phyloP scores from a whole-genome alignment of 2,888 invertebrate genomes.

The Molanna angustata region DNA sequence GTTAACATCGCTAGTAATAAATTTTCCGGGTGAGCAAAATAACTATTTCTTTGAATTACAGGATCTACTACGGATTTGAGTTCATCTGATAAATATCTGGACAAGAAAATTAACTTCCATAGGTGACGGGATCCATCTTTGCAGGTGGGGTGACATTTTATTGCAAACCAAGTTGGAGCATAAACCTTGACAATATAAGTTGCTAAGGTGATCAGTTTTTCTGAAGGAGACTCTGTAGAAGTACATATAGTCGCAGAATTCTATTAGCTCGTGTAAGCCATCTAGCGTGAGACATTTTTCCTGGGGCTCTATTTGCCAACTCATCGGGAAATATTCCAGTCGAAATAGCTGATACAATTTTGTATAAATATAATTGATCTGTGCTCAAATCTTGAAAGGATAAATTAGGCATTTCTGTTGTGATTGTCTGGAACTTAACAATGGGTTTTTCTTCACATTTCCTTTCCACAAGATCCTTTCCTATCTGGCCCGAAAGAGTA shows the following conservation, averaged over 20 bases:
- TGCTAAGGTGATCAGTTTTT: slow-evolving; percentile 9
- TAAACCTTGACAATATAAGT: slow-evolving; percentile 12
- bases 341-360: neutral
- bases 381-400: neutral
- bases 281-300: slow-evolving; percentile 13
- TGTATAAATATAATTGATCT: slow-evolving; percentile 7
- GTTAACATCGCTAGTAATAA: too few species aligned
- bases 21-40: too few species aligned
- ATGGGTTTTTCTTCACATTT: slow-evolving; percentile 17
- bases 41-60: too few species aligned
- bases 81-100: slow-evolving; percentile 2
- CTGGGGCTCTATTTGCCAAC: slow-evolving; percentile 8
- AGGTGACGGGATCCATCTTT: too few species aligned
- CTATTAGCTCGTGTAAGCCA: slow-evolving; percentile 6
- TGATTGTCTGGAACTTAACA: neutral
- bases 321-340: slow-evolving; percentile 2
- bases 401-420: neutral
- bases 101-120: neutral
- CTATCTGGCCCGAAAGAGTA: slow-evolving; percentile 31
- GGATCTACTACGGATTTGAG: neutral
- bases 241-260: slow-evolving; percentile 6
- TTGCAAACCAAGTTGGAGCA: slow-evolving; percentile 10
- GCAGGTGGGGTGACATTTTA: slow-evolving; percentile 7
- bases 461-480: slow-evolving; percentile 28
- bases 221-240: neutral